Evolutionary conservation across 2,113 vertebrate species (phyloP).

Genomic region (Vidua macroura): DNA sequence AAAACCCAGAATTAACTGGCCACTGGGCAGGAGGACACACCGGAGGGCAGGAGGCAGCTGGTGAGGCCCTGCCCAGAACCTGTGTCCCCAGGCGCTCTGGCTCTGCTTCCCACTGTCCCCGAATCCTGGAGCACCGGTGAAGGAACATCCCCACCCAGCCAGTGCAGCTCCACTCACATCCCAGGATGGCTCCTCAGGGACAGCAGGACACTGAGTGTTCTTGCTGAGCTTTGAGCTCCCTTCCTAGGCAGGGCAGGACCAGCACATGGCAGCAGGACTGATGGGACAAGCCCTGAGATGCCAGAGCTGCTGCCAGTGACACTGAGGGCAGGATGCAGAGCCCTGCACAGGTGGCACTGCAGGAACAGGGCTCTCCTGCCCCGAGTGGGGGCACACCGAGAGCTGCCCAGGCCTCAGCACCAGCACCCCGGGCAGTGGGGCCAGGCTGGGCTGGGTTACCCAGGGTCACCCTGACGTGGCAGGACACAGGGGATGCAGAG

Average conservation of each 20-base stretch:
- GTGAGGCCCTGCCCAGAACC: neutral
- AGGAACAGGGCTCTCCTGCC: neutral
- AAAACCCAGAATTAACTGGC: constrained; percentile 40
- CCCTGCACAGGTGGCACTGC: neutral
- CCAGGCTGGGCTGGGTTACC: neutral
- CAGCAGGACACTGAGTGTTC: neutral
- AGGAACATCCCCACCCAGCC: neutral
- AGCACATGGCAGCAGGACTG: neutral
- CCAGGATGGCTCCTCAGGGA: neutral
- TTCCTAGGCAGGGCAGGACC: neutral
- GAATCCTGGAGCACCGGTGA: rapidly evolving
- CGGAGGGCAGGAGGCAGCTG: neutral
- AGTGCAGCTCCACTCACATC: neutral
- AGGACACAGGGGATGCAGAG: neutral
- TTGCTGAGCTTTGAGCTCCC: neutral
- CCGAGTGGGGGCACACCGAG: rapidly evolving
- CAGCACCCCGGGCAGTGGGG: rapidly evolving
- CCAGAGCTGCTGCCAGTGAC: neutral
- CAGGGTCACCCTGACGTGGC: rapidly evolving
- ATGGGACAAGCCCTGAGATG: neutral
- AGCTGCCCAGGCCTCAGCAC: neutral
- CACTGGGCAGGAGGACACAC: neutral
- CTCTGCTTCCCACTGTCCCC: neutral
- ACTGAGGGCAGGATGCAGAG: neutral
- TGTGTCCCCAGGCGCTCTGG: neutral